phyloP scores from a whole-genome alignment of 2,113 vertebrate genomes.

The Picathartes gymnocephalus region DNA sequence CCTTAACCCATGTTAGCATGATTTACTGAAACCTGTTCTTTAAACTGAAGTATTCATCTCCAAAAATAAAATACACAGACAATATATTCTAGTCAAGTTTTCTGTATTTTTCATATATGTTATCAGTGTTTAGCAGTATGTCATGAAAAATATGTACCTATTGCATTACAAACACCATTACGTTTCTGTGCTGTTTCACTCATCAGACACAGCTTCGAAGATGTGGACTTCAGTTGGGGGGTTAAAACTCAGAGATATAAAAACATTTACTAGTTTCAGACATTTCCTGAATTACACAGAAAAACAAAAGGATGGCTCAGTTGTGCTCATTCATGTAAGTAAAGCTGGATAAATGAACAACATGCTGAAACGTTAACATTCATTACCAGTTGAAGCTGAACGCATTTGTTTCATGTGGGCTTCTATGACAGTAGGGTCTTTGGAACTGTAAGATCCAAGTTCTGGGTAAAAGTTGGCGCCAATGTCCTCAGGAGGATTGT shows the following conservation, averaged over 20 bases:
- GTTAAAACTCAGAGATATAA: not conserved
- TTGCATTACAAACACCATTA: not conserved
- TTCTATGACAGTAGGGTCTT: constrained; percentile 87
- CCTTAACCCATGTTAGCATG: not conserved
- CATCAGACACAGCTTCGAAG: not conserved
- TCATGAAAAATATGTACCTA: not conserved
- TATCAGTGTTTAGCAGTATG: not conserved
- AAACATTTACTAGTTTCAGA: not conserved
- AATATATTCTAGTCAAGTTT: not conserved
- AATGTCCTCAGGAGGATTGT: constrained; percentile 91
- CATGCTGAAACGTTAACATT: not conserved
- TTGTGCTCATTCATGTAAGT: not conserved
- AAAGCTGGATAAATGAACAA: not conserved
- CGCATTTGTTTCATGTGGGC: constrained; percentile 92
- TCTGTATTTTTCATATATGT: not conserved
- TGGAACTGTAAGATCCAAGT: constrained; percentile 92
- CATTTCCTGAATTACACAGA: not conserved
- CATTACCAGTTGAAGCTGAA: constrained; percentile 89
- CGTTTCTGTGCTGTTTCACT: not conserved
- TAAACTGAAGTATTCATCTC: not conserved
- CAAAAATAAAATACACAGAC: not conserved
- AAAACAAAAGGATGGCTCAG: not conserved
- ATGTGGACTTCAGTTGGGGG: not conserved
- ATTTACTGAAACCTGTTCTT: not conserved
- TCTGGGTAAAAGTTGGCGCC: constrained; percentile 94